Percentiles rank a stretch among this genome's conserved stretches.
These are phyloP conservation scores for Tipula unca DNA, from an alignment of 2,888 invertebrate genomes.

Conservation along the genomic window DNA sequence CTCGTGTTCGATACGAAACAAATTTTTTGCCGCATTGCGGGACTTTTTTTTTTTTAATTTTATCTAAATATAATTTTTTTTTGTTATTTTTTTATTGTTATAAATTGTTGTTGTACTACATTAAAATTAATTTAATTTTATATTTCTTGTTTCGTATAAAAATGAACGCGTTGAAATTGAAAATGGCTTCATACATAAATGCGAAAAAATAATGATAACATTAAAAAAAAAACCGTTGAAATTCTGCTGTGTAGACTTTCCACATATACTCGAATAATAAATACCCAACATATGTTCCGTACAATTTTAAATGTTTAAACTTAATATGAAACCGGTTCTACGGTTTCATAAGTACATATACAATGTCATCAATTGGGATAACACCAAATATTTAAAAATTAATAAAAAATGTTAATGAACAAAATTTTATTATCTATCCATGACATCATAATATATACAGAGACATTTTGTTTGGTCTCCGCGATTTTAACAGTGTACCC, in stretches of 20 bases:
- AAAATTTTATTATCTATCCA: not conserved
- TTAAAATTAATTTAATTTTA: not conserved
- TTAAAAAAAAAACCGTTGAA: not conserved
- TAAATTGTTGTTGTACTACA: not conserved
- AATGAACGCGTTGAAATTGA: not conserved
- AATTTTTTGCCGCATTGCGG: slow-evolving; percentile 43
- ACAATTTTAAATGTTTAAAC: not conserved
- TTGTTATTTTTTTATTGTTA: not conserved
- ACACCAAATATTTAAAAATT: not conserved
- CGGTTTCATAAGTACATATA: not conserved
- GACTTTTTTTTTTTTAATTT: slow-evolving; percentile 31
- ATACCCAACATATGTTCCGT: slow-evolving; percentile 2
- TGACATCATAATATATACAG: not conserved
- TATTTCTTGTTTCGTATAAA: not conserved
- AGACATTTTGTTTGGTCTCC: not conserved
- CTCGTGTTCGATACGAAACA: slow-evolving; percentile 30
- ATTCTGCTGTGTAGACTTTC: not conserved
- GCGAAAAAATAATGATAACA: not conserved
- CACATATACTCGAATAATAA: not conserved
- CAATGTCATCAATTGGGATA: not conserved
- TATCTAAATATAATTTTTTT: slow-evolving; percentile 1
- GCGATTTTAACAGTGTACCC: not conserved
- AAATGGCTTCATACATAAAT: not conserved
- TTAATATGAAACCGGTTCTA: not conserved
- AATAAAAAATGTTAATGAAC: not conserved